Percentiles rank a stretch among this genome's conserved stretches.
These are phyloP conservation scores for Macrochelys suwanniensis DNA, from an alignment of 2,797 vertebrate genomes.

Conservation along the genomic window DNA sequence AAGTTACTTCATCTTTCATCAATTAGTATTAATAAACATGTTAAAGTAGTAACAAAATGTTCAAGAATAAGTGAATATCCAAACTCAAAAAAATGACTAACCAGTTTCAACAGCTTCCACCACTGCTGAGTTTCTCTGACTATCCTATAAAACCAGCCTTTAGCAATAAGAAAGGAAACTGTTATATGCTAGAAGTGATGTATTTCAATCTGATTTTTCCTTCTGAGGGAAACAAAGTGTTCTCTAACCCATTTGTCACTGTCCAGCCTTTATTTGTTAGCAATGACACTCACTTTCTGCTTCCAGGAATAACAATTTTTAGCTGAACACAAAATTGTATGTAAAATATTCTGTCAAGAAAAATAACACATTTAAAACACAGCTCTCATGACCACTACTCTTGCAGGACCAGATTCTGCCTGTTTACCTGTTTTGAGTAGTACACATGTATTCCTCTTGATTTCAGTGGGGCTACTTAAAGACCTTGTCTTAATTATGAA, in stretches of 20 bases:
- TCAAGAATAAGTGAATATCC: slow-evolving; percentile 48
- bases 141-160: neutral
- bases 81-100: neutral
- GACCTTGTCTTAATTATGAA: neutral
- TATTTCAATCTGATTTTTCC: neutral
- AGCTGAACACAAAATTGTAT: neutral
- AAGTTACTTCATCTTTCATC: neutral
- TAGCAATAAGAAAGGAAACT: neutral
- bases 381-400: neutral
- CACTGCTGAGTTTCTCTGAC: neutral
- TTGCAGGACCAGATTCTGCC: neutral
- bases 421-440: neutral
- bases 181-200: neutral
- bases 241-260: neutral
- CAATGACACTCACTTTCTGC: neutral
- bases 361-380: neutral
- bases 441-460: neutral
- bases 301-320: neutral
- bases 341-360: neutral
- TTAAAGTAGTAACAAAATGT: slow-evolving; percentile 76
- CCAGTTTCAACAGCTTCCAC: neutral
- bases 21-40: neutral
- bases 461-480: neutral
- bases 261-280: neutral
- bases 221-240: neutral